These are phyloP conservation scores for Eulemur coronatus DNA, from an alignment of 2,797 vertebrate genomes.

Conservation along the genomic window DNA sequence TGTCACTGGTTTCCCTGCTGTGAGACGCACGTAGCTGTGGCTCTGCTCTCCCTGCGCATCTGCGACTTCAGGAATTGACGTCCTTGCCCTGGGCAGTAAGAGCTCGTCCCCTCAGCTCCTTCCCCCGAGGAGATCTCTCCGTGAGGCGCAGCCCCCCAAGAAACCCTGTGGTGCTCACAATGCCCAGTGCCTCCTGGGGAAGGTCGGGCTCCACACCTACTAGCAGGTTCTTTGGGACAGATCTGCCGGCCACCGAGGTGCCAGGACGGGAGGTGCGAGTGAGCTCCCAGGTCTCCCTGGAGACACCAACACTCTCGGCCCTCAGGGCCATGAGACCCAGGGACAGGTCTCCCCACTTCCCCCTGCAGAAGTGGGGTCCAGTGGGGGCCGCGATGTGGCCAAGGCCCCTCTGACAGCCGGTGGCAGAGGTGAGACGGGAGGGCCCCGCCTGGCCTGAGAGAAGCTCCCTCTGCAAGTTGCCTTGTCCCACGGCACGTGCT, in stretches of 20 bases:
- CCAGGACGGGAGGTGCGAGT: fast-evolving
- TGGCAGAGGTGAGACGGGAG: not conserved
- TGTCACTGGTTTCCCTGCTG: conserved; percentile 56
- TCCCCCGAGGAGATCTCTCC: conserved; percentile 45
- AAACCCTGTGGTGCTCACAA: fast-evolving
- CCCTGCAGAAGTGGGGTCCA: not conserved
- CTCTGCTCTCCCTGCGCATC: conserved; percentile 41
- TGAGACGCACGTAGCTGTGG: not conserved
- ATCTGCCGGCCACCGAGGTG: fast-evolving
- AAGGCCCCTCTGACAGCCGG: too few species aligned
- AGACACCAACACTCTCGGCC: not conserved
- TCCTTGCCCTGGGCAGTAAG: not conserved
- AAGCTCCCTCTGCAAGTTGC: too few species aligned
- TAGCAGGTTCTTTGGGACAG: fast-evolving
- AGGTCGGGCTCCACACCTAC: fast-evolving
- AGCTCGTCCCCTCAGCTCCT: conserved; percentile 15
- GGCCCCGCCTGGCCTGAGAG: not conserved
- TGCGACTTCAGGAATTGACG: not conserved
- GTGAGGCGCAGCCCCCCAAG: not conserved
- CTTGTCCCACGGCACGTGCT: fast-evolving
- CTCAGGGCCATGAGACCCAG: too few species aligned
- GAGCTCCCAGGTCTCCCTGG: fast-evolving
- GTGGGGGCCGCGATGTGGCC: not conserved
- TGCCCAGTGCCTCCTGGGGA: fast-evolving
- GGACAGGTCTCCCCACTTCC: not conserved